Conservation (phyloP, 2,797 vertebrate genomes). For the Hydrolagus colliei region DNA sequence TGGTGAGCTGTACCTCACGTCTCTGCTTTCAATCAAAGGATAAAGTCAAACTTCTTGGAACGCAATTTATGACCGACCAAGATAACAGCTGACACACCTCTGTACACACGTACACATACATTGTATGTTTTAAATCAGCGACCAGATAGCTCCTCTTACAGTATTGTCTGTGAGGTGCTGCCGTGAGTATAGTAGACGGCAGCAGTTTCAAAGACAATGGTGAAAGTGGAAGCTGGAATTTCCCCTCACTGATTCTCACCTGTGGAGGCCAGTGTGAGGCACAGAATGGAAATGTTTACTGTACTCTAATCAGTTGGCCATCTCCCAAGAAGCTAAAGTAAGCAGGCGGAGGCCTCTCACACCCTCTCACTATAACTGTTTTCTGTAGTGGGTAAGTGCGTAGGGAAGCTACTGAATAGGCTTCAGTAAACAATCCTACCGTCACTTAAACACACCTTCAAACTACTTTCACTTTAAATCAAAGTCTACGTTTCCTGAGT, state of each 20-base stretch:
- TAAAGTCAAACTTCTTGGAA: neutral
- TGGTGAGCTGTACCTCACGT: neutral
- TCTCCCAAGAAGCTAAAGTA: neutral
- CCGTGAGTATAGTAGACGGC: too few relatives aligned
- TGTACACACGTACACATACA: neutral
- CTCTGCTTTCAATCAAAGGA: neutral
- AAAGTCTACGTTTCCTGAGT: neutral
- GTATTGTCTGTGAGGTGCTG: too few relatives aligned
- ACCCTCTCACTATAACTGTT: neutral
- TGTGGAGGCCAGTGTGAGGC: neutral
- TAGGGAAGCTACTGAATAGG: neutral
- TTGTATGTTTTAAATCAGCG: neutral
- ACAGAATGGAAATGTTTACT: neutral
- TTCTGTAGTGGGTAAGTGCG: neutral
- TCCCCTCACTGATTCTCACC: neutral
- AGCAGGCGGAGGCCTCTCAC: neutral
- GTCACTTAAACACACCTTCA: neutral
- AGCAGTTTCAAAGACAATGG: neutral
- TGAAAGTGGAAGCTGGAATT: neutral
- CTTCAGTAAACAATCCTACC: neutral
- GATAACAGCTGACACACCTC: neutral
- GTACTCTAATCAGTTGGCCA: neutral
- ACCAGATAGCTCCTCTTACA: neutral
- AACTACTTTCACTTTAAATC: neutral
- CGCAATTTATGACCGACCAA: neutral